Conservation (phyloP, 2,888 invertebrate genomes). For the Tipula unca region DNA sequence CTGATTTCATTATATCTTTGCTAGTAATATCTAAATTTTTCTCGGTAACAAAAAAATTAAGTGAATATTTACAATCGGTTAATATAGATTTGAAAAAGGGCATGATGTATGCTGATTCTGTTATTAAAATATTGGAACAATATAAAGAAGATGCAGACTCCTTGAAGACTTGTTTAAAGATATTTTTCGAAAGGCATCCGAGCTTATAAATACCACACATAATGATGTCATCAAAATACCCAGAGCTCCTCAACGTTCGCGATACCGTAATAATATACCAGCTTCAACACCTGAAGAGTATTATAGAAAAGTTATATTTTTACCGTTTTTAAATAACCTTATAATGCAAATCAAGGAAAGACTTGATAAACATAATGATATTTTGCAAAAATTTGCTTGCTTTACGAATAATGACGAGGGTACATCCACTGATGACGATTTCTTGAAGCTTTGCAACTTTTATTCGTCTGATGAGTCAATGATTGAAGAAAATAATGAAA, state of each 20-base stretch:
- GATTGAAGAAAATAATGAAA: neutral
- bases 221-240: neutral
- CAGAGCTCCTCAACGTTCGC: neutral
- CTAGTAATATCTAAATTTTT: neutral
- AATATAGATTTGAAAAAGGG: neutral
- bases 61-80: neutral
- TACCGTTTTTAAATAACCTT: neutral
- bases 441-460: neutral
- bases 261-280: neutral
- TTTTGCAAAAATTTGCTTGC: neutral
- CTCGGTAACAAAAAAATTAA: neutral
- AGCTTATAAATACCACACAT: neutral
- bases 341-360: neutral
- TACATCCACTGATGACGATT: neutral
- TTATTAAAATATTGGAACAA: neutral
- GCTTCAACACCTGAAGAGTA: neutral
- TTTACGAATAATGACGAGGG: neutral
- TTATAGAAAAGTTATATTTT: slow-evolving; percentile 1
- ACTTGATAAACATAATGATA: neutral
- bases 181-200: neutral
- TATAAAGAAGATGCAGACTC: neutral
- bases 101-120: neutral
- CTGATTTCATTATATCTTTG: neutral
- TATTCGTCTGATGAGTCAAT: neutral
- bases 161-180: neutral